A percentile compares a stretch with the other conserved stretches of the same genome.
These are phyloP conservation scores for Haliclona indistincta DNA, from an alignment of 37 sponge, comb jelly and placozoan species.

Conservation along the genomic window DNA sequence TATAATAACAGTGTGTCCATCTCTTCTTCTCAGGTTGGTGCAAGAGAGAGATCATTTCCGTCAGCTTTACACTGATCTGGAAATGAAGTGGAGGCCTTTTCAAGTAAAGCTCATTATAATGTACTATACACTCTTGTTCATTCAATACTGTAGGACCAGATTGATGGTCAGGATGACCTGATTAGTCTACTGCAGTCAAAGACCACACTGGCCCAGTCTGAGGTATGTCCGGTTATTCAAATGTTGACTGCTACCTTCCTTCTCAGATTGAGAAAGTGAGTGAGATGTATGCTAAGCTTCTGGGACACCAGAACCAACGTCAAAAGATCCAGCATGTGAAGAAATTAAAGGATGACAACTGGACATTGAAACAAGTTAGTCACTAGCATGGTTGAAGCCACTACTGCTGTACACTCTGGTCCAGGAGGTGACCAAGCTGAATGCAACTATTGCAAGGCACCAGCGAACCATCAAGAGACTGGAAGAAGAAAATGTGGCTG, in stretches of 20 bases:
- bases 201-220: constrained; percentile 55
- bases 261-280: constrained; percentile 36
- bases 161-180: constrained; percentile 57
- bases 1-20: too few species aligned
- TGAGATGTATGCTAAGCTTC: constrained; percentile 53
- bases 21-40: too few species aligned
- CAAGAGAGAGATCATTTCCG: not conserved
- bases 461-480: constrained; percentile 27
- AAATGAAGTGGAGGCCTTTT: constrained; percentile 53
- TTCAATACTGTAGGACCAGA: constrained; percentile 34
- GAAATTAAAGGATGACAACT: constrained; percentile 69
- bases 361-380: constrained; percentile 52
- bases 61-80: constrained; percentile 34
- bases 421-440: constrained; percentile 27
- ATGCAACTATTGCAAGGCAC: constrained; percentile 12
- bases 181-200: constrained; percentile 54
- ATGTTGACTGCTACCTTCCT: too few species aligned
- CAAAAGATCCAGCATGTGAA: constrained; percentile 82
- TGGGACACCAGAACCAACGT: constrained; percentile 77
- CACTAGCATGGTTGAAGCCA: not conserved
- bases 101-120: constrained; percentile 11
- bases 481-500: constrained; percentile 46
- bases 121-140: too few species aligned
- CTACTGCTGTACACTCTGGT: not conserved
- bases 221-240: constrained; percentile 26